phyloP scores from a whole-genome alignment of 2,888 invertebrate species.

The Drosophila kuntzei region DNA sequence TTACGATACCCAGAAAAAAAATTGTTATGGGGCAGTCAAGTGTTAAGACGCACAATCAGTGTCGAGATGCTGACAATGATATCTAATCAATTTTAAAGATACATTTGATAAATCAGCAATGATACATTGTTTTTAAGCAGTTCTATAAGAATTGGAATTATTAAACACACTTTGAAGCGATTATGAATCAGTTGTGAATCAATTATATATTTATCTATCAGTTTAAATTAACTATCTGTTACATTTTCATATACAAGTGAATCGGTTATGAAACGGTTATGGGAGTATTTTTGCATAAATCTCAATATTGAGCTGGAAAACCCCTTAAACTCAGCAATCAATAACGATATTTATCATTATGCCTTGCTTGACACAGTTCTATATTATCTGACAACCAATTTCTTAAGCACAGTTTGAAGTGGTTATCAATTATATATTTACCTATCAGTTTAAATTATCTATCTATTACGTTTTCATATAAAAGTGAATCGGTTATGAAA shows the following conservation, averaged over 20 bases:
- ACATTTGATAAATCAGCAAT: conserved; percentile 3
- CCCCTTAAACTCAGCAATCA: conserved; percentile 39
- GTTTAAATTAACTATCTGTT: not conserved
- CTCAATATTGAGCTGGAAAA: conserved; percentile 3
- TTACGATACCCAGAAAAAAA: conserved; percentile 19
- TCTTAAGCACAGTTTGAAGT: no score
- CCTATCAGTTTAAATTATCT: no score
- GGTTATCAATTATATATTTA: no score
- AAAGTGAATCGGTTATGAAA: conserved; percentile 12
- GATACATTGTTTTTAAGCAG: not conserved
- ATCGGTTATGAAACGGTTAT: conserved; percentile 21
- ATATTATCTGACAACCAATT: conserved; percentile 54
- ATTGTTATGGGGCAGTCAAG: conserved; percentile 52
- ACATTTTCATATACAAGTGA: not conserved
- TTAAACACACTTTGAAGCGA: conserved; percentile 5
- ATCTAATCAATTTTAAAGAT: conserved; percentile 49
- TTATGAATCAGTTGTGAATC: conserved; percentile 12
- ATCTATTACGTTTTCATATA: not conserved
- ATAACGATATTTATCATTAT: conserved; percentile 41
- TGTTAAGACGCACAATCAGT: conserved; percentile 67
- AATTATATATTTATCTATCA: not conserved
- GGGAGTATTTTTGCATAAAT: conserved; percentile 20
- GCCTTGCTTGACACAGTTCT: conserved; percentile 40
- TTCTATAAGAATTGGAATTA: not conserved
- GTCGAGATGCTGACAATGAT: conserved; percentile 59